A percentile compares a stretch with the other conserved stretches of the same genome.
Evolutionary conservation across 1,140 invertebrate genomes (phyloP).

Genomic region (Drosophila carrolli): DNA sequence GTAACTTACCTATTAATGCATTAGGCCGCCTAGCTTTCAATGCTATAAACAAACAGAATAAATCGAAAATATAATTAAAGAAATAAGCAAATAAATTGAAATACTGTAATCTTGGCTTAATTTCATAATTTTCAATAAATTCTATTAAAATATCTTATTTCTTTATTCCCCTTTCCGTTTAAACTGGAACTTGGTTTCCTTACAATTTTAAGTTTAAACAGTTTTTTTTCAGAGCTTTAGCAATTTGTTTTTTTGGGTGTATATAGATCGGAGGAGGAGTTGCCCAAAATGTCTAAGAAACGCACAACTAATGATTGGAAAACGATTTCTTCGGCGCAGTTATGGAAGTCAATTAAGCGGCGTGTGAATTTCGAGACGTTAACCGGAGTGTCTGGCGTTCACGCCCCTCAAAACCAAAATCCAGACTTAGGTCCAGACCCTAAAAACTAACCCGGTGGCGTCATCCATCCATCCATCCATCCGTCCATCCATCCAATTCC

Average conservation of each 20-base stretch:
- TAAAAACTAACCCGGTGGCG: conserved; percentile 52
- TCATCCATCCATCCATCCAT: conserved; percentile 47
- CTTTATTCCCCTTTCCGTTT: no score
- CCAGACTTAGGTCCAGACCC: background rate
- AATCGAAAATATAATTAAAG: no score
- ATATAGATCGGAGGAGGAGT: conserved; percentile 6
- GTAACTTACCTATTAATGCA: background rate
- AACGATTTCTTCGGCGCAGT: conserved; percentile 56
- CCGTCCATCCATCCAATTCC: background rate
- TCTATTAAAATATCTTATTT: no score
- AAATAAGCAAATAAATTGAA: no score
- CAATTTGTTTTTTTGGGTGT: background rate
- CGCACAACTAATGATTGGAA: conserved; percentile 64
- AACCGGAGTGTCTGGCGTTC: conserved; percentile 43
- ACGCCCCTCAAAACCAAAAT: conserved; percentile 38
- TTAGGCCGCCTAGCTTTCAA: background rate
- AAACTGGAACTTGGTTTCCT: no score
- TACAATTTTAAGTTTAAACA: background rate
- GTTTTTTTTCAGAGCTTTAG: background rate
- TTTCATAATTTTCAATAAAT: no score
- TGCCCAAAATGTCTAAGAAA: conserved; percentile 15
- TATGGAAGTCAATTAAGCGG: conserved; percentile 69
- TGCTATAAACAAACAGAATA: background rate
- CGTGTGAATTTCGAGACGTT: conserved; percentile 69
- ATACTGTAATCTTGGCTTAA: no score